Percentiles rank a stretch among this genome's conserved stretches.
These are phyloP conservation scores for Nomada ferruginata DNA, from an alignment of 2,888 invertebrate species.

Conservation along the genomic window DNA sequence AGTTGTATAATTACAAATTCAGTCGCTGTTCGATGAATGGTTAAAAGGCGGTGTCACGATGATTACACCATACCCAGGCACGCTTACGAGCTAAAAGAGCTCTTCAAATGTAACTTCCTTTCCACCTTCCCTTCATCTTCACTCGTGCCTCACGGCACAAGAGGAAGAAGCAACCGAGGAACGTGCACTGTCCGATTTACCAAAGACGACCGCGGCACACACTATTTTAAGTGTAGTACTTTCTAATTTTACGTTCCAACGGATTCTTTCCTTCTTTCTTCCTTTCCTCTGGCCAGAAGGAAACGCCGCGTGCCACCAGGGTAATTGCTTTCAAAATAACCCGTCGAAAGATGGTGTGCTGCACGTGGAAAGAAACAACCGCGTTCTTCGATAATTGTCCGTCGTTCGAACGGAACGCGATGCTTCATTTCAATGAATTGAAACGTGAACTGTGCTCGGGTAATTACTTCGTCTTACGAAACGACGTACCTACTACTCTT, in stretches of 20 bases:
- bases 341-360: constrained; percentile 3
- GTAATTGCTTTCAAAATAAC: constrained; percentile 65
- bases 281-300: constrained; percentile 33
- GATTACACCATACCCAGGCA: constrained; percentile 22
- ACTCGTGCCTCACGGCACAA: neutral
- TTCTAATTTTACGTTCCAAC: constrained; percentile 65
- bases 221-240: constrained; percentile 61
- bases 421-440: no score
- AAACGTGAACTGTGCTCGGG: no score
- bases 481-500: no score
- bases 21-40: constrained; percentile 27
- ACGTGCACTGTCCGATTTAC: constrained; percentile 43
- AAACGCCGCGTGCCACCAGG: constrained; percentile 46
- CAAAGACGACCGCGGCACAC: constrained; percentile 47
- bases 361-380: constrained; percentile 6
- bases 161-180: constrained; percentile 45
- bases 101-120: constrained; percentile 36
- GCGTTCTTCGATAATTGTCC: neutral
- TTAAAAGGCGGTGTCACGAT: constrained; percentile 43
- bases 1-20: constrained; percentile 41
- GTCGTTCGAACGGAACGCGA: neutral
- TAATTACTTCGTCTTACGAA: neutral
- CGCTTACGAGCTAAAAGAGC: constrained; percentile 35
- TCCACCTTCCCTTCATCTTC: neutral
- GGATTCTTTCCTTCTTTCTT: constrained; percentile 33